Conservation (phyloP, 2,113 vertebrate genomes). For the Chionis minor region DNA sequence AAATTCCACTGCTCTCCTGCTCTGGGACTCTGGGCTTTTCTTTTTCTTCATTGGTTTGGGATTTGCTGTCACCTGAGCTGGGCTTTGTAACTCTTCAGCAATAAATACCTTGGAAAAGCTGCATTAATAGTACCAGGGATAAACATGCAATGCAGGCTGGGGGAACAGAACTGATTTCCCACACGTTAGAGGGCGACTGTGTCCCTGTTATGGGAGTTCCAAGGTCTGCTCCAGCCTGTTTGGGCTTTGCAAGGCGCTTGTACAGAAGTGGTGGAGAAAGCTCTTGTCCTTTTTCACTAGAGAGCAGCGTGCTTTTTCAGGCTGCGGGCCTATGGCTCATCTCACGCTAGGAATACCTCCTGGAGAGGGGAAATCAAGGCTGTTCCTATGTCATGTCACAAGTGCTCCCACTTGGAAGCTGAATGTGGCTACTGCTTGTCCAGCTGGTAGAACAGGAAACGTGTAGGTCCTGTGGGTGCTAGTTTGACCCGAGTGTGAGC, state of each 20-base stretch:
- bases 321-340: not conserved
- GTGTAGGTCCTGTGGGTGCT: not conserved
- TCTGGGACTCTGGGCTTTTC: not conserved
- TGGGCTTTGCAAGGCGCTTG: not conserved
- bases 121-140: not conserved
- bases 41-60: slow-evolving; percentile 20
- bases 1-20: slow-evolving; percentile 24
- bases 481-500: not conserved
- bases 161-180: not conserved
- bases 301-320: not conserved
- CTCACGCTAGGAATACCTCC: not conserved
- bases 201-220: not conserved
- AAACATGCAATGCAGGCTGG: not conserved
- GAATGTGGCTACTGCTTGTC: not conserved
- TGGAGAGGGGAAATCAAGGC: not conserved
- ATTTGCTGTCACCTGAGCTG: slow-evolving; percentile 4
- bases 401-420: not conserved
- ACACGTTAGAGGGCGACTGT: not conserved
- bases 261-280: not conserved
- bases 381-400: not conserved
- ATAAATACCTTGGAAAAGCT: not conserved
- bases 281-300: not conserved
- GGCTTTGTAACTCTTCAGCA: not conserved
- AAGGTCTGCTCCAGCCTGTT: not conserved
- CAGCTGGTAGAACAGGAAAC: not conserved